Evolutionary conservation across 2,888 invertebrate species (phyloP).

Genomic region (Xylota sylvarum): DNA sequence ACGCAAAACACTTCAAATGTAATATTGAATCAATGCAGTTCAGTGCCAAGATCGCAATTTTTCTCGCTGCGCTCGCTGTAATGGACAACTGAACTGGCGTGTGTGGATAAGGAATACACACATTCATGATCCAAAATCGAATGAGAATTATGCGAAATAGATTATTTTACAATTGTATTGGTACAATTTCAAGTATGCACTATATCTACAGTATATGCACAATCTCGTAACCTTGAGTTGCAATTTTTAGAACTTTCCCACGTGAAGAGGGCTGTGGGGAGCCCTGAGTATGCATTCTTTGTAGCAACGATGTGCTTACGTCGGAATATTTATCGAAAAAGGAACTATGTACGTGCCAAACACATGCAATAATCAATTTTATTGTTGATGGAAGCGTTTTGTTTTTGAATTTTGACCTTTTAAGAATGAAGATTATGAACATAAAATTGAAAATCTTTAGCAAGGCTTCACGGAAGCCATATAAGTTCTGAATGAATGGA

Average conservation of each 20-base stretch:
- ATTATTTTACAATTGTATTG: not conserved
- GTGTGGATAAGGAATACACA: constrained; percentile 1
- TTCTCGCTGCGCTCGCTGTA: not conserved
- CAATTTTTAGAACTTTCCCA: constrained; percentile 4
- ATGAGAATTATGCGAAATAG: not conserved
- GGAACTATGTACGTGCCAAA: not conserved
- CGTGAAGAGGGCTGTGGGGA: not conserved
- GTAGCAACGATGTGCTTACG: not conserved
- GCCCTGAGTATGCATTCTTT: not conserved
- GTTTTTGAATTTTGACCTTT: not conserved
- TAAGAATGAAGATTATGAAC: not conserved
- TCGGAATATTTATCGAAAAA: not conserved
- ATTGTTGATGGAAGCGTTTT: not conserved
- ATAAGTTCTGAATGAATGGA: not conserved
- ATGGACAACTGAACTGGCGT: not conserved
- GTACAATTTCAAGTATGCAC: not conserved
- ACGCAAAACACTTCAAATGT: not conserved
- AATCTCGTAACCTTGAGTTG: not conserved
- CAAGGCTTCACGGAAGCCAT: not conserved
- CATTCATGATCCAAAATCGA: not conserved
- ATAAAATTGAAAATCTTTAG: not conserved
- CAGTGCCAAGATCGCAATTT: constrained; percentile 23
- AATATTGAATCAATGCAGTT: constrained; percentile 1
- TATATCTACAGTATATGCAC: not conserved
- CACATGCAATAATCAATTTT: constrained; percentile 15